Conservation (phyloP, 30 jellyfish, hydroid and myxozoan species). For the Nemopilema nomurai region DNA sequence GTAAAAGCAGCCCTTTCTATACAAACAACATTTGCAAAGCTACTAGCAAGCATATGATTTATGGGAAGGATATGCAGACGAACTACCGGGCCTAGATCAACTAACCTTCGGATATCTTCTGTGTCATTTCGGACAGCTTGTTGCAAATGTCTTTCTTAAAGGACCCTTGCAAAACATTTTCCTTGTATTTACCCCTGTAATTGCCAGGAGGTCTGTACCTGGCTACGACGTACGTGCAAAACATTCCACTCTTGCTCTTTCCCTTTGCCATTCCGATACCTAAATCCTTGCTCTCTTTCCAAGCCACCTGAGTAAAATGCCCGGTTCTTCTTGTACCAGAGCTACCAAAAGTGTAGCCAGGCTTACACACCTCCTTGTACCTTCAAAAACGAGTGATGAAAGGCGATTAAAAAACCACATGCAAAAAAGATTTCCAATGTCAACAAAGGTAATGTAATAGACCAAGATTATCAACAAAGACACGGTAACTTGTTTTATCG, state of each 20-base stretch:
- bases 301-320: conserved; percentile 75
- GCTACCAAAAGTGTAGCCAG: conserved; percentile 43
- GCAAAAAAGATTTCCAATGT: too few species aligned
- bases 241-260: conserved; percentile 22
- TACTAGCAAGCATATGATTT: too few species aligned
- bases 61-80: too few species aligned
- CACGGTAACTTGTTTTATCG: too few species aligned
- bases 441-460: neutral
- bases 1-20: too few species aligned
- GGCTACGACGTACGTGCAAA: conserved; percentile 80
- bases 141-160: conserved; percentile 24
- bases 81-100: too few species aligned
- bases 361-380: conserved; percentile 90
- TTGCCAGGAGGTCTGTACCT: conserved; percentile 71
- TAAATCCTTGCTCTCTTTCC: conserved; percentile 62
- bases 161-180: conserved; percentile 61
- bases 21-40: too few species aligned
- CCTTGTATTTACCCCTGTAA: conserved; percentile 22
- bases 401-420: too few species aligned
- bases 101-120: conserved; percentile 10
- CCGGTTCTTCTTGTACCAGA: conserved; percentile 37
- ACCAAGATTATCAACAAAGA: neutral
- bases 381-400: conserved; percentile 25
- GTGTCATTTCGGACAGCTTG: conserved; percentile 17
- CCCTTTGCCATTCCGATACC: conserved; percentile 81